Conservation (phyloP, 2,797 vertebrate species). For the Ataeniobius toweri region DNA sequence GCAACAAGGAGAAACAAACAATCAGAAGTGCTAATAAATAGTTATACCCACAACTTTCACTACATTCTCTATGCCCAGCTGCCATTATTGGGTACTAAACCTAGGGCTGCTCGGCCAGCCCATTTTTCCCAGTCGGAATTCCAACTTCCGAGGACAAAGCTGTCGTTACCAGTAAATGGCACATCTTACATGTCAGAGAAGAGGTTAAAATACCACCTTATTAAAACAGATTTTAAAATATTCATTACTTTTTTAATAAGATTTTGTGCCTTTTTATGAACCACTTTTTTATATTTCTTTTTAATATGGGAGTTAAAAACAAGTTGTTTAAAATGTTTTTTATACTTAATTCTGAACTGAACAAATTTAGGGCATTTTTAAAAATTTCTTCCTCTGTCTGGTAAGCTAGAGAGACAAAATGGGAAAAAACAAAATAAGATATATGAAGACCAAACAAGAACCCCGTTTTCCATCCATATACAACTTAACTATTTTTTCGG, state of each 20-base stretch:
- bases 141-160: not conserved
- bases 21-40: not conserved
- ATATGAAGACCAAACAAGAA: not conserved
- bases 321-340: no score
- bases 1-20: not conserved
- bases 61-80: no score
- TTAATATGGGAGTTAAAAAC: no score
- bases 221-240: no score
- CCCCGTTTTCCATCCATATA: not conserved
- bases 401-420: not conserved
- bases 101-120: no score
- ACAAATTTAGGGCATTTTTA: no score
- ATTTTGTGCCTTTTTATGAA: no score
- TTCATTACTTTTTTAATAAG: no score
- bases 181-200: not conserved
- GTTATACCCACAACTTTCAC: not conserved
- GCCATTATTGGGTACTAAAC: no score
- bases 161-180: not conserved
- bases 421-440: not conserved
- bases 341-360: no score
- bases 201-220: no score
- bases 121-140: not conserved
- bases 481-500: not conserved
- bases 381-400: not conserved
- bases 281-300: no score